Evolutionary conservation across 2,113 vertebrate species (phyloP).

Genomic region (Carettochelys insculpta): DNA sequence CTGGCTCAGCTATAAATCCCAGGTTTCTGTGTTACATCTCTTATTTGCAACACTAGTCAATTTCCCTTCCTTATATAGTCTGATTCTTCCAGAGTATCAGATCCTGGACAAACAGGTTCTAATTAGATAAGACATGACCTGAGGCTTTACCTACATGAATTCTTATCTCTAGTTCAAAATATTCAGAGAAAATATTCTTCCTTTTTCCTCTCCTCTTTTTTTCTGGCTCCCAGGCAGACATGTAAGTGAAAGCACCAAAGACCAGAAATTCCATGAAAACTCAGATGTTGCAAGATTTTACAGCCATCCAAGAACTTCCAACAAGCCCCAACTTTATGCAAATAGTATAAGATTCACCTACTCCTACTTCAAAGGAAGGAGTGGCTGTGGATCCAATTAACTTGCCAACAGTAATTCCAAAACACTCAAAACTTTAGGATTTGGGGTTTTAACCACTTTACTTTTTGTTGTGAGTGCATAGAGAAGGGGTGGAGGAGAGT

Average conservation of each 20-base stretch:
- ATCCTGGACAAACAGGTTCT: neutral
- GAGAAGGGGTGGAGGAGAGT: neutral
- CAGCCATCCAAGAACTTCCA: neutral
- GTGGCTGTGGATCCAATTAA: neutral
- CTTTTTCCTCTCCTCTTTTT: neutral
- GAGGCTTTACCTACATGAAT: constrained; percentile 2
- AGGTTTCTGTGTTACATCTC: neutral
- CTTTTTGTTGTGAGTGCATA: neutral
- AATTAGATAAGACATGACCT: constrained; percentile 35
- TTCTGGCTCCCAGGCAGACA: neutral
- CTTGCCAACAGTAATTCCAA: neutral
- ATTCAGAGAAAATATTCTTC: neutral
- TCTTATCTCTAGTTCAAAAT: neutral
- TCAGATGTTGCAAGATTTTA: neutral
- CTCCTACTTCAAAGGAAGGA: neutral
- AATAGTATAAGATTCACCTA: neutral
- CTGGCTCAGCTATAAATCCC: constrained; percentile 41
- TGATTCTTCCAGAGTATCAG: constrained; percentile 14
- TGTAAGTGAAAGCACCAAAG: neutral
- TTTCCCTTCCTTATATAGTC: neutral
- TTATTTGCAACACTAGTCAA: neutral
- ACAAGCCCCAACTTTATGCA: neutral
- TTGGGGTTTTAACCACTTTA: neutral
- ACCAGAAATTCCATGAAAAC: neutral
- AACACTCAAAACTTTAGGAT: neutral